Evolutionary conservation across 1,140 invertebrate genomes (phyloP).

Genomic region (Trichoplusia ni): DNA sequence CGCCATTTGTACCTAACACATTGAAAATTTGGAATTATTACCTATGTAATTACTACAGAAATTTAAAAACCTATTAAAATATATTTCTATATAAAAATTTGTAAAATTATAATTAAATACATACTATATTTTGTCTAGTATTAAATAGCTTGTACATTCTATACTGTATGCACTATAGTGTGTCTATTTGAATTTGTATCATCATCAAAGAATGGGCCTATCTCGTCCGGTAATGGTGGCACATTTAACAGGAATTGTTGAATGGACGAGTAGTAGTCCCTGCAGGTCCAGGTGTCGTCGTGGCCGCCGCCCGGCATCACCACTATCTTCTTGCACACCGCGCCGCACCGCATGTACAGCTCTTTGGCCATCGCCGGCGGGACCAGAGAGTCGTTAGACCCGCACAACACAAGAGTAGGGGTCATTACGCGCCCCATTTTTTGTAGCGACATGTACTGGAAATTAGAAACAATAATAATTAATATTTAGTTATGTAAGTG

Average conservation of each 20-base stretch:
- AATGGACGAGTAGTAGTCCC: constrained; percentile 66
- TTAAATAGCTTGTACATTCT: constrained; percentile 23
- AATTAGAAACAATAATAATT: constrained; percentile 50
- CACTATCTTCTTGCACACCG: constrained; percentile 87
- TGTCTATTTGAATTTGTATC: constrained; percentile 37
- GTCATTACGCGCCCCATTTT: constrained; percentile 86
- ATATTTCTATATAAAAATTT: constrained; percentile 28
- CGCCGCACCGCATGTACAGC: constrained; percentile 87
- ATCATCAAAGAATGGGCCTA: constrained; percentile 47
- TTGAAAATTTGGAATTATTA: constrained; percentile 12
- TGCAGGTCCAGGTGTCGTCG: constrained; percentile 91
- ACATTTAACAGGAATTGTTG: constrained; percentile 64
- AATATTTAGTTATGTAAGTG: not conserved
- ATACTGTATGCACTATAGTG: constrained; percentile 51
- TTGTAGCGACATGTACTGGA: constrained; percentile 86
- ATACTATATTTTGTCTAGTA: constrained; percentile 13
- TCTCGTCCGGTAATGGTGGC: constrained; percentile 53
- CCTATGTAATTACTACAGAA: not conserved
- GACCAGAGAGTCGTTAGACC: constrained; percentile 91
- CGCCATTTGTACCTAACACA: constrained; percentile 27
- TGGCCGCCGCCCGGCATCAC: constrained; percentile 90
- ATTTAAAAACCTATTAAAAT: constrained; percentile 23
- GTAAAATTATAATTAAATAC: constrained; percentile 23
- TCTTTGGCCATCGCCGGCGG: constrained; percentile 92
- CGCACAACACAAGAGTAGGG: constrained; percentile 91